Evolutionary conservation across 2,797 vertebrate species (phyloP), one percentile per base, ranked within the genome.

Genomic region (Falco berigora): DNA sequence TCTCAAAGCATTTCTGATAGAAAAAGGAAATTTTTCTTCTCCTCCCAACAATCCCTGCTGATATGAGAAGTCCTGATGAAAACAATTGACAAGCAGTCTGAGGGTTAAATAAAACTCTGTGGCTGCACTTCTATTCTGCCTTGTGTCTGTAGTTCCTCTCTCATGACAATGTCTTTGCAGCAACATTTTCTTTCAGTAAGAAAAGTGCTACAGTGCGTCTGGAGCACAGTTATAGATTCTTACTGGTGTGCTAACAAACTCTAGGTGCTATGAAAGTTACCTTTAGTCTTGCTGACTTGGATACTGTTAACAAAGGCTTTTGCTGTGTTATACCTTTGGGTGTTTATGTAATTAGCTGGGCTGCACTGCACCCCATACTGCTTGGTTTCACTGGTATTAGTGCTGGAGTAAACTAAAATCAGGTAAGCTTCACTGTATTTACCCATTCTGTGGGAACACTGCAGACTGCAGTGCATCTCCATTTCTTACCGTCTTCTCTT

Each of bases 1-100:
- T 96, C 71, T 92, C 82, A 88, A 81, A 77, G 69, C 36, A 84
- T 72, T 92, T 94, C 64, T 96, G 78, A 88, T 42, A 44, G 53
- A 74, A 89, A 91, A 93, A 91, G 24, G n/a, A 24, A 55, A 53
- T 91, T 63, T 84, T 14, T 74, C 63, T 69, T 76, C 46, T 72
- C 12, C 44, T 80, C 18, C 53, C 40, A 55, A 47, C 27, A 86
- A 32, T 47, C 40, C 28, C 58, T 67, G 46, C 69, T 88, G 68
- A 75, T 23, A 42, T 50, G 42, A 83, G 53, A 94, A 81, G 12
- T 84, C 61, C 40, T 38, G 47, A 28, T 77, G 89, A 92, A 92
- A 94, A 75, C 71, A 64, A 20, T 1, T 66, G 75, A 53, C n/a
- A 88, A 86, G 42, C 30, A 83, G 58, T 40, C 19, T 64, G 52